These are phyloP conservation scores for Aphidius colemani DNA, from an alignment of 2,888 invertebrate species.

Conservation along the genomic window DNA sequence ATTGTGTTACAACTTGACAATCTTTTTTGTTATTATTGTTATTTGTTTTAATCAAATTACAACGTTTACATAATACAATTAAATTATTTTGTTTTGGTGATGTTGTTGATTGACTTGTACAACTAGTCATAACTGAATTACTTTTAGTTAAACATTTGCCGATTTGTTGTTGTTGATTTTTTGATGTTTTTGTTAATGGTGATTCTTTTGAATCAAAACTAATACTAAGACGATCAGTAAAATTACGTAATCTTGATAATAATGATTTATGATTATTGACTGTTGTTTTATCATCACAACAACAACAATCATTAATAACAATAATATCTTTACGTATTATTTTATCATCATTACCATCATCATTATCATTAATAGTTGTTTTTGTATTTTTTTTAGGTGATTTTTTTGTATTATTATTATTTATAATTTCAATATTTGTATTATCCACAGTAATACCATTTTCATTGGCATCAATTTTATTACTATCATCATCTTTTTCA, in stretches of 20 bases:
- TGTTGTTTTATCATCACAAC: constrained; percentile 51
- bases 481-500: constrained; percentile 42
- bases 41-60: constrained; percentile 44
- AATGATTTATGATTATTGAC: constrained; percentile 60
- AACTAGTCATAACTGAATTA: constrained; percentile 43
- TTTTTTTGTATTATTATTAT: no score
- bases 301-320: constrained; percentile 40
- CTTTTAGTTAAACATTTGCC: constrained; percentile 48
- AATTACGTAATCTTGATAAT: constrained; percentile 62
- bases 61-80: constrained; percentile 47
- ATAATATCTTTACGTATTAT: constrained; percentile 28
- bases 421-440: constrained; percentile 30
- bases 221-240: constrained; percentile 63
- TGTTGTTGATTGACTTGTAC: background rate
- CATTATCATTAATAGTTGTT: constrained; percentile 35
- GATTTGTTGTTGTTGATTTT: constrained; percentile 38
- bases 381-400: no score
- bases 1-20: constrained; percentile 35
- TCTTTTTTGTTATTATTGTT: constrained; percentile 32
- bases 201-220: constrained; percentile 61
- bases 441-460: constrained; percentile 49
- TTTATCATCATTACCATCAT: constrained; percentile 21
- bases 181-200: constrained; percentile 39
- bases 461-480: constrained; percentile 35
- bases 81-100: constrained; percentile 37